Base-by-base conservation (phyloP, 2,888 invertebrate genomes). In the Idaea dimidiata region DNA sequence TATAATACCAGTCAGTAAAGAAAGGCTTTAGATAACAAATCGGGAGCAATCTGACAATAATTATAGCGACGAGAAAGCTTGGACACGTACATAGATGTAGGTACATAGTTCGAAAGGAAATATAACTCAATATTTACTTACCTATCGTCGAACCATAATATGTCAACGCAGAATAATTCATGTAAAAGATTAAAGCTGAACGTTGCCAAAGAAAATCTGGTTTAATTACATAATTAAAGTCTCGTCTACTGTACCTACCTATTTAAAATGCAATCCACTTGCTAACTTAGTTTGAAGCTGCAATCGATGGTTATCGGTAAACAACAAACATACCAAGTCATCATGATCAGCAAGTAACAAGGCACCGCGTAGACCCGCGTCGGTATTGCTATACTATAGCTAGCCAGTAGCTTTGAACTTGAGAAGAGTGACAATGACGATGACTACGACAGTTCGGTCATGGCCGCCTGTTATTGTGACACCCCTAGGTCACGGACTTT, bases 71-170 rank as follows among this genome's bases (percentile, higher is more conserved):
- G 90, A 90, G 89, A 89, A 84, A 82, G 71, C 67, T 74, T 70
- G 75, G 72, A 82, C 82, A 85, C 80, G 82, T 78, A 77, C 86
- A 87, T 87, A 86, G 89, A 90, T n/a, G n/a, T n/a, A 90, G 89
- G 89, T 83, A 76, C 14, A 10, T 43, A 14, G 24, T 5, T 24
- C 10, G 3, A 10, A 43, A 43, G 43, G 43, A 43, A 56, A 16
- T 54, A 54, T 56, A 6, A 56, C 56, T 56, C 56, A 43, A 43
- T 43, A 43, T 43, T 43, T 43, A 43, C 43, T 43, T 43, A 43
- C 68, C 63, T 69, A 66, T 61, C 64, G 65, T 64, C 60, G 64
- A 66, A 61, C 63, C 64, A 59, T n/a, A n/a, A n/a, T n/a, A n/a
- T 59, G 64, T 62, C 61, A 55, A 62, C 61, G 65, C 59, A 61